Base-by-base conservation (phyloP, 2,797 vertebrate species). In the Phalanger gymnotis region DNA sequence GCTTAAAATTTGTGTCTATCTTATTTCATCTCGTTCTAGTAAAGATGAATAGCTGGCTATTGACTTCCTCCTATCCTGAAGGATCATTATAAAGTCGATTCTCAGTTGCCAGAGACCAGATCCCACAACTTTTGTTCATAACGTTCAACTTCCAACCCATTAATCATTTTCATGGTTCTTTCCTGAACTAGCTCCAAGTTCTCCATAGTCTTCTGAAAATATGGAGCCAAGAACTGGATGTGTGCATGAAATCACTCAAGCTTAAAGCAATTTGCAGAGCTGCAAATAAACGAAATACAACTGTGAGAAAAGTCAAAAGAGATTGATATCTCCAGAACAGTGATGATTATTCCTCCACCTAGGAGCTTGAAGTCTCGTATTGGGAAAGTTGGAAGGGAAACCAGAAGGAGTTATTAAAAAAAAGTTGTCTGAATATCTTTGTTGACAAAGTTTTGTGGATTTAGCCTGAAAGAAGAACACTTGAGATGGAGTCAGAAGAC, bases 201-300 rank as follows among this genome's bases (percentile, higher is more conserved):
- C 90, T 96, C 96, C 94, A 96, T 97, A 97, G 96, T 97, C 95
- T 97, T 95, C 93, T 95, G 95, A 97, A 98, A 96, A 95, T 56
- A 51, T 96, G 52, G 58, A 97, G 95, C 89, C 96, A 91, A 91
- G 57, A 93, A 96, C n/a, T 90, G 92, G 95, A 97, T 95, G 95
- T 97, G 92, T 96, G 61, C 96, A 94, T 97, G 96, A 97, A 96
- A 98, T 97, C 97, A 97, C 96, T 95, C 96, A 97, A 97, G 94
- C 87, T 95, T 96, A 94, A 94, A 97, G 94, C 97, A 97, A 96
- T 95, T 97, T 11, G 30, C 4, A 91, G 92, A 96, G 94, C 66
- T 91, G 57, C 95, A 96, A 97, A 95, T 98, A 97, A 95, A 96
- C 92, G 97, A 96, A 96, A 93, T 53, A 91, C 96, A 98, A 97